These are phyloP conservation scores for Elymnias hypermnestra DNA, from an alignment of 1,140 invertebrate genomes.

Conservation along the genomic window DNA sequence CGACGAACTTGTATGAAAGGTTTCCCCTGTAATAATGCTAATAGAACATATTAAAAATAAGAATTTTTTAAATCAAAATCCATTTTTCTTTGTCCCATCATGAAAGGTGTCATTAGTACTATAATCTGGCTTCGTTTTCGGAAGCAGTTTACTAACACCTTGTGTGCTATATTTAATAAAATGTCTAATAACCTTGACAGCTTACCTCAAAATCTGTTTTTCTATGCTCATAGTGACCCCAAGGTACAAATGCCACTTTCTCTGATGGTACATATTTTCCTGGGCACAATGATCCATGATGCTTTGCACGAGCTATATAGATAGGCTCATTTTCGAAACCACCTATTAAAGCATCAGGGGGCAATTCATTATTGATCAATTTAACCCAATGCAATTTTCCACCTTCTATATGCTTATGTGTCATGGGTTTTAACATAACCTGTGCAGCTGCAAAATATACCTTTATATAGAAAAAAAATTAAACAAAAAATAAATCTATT, in stretches of 20 bases:
- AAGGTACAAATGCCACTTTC: constrained; percentile 82
- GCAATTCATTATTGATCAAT: constrained; percentile 65
- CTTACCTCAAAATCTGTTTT: constrained; percentile 82
- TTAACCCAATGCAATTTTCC: constrained; percentile 34
- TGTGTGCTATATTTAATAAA: background rate
- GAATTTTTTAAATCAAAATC: too few relatives aligned
- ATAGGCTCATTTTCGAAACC: constrained; percentile 81
- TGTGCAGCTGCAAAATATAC: background rate
- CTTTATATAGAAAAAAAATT: background rate
- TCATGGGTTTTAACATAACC: constrained; percentile 1
- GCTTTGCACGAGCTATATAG: constrained; percentile 79
- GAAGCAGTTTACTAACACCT: too few relatives aligned
- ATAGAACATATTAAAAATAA: too few relatives aligned
- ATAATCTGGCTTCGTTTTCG: too few relatives aligned
- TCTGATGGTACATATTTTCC: constrained; percentile 84
- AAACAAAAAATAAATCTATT: too few relatives aligned
- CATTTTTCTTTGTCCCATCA: too few relatives aligned
- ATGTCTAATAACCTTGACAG: constrained; percentile 2
- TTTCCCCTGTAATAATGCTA: too few relatives aligned
- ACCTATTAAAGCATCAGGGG: constrained; percentile 81
- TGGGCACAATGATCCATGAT: constrained; percentile 79
- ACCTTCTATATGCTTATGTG: constrained; percentile 17
- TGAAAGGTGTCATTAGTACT: too few relatives aligned
- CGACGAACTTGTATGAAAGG: too few relatives aligned
- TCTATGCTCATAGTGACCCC: constrained; percentile 83